These are phyloP conservation scores for Aromia moschata DNA, from an alignment of 2,888 invertebrate genomes.

Conservation along the genomic window DNA sequence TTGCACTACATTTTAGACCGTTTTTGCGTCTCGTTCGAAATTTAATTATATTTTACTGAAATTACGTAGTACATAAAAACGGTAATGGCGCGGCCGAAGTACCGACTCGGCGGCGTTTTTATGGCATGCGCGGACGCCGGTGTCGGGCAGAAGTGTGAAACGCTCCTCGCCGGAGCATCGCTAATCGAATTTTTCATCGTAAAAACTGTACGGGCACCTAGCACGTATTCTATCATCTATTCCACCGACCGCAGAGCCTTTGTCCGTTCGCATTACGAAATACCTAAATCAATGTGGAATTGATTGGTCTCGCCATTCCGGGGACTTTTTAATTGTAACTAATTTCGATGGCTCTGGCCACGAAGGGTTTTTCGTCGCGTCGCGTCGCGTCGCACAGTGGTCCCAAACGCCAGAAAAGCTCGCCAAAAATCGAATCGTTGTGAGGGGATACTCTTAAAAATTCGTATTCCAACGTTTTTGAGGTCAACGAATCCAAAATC, in stretches of 20 bases:
- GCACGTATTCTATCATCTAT: conserved; percentile 23
- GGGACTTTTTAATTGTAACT: conserved; percentile 28
- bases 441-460: too few relatives aligned
- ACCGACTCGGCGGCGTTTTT: conserved; percentile 5
- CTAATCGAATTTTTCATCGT: conserved; percentile 13
- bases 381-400: too few relatives aligned
- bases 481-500: too few relatives aligned
- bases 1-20: conserved; percentile 8
- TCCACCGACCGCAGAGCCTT: conserved; percentile 12
- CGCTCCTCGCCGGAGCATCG: conserved; percentile 3
- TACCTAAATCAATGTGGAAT: conserved; percentile 17
- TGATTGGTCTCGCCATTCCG: conserved; percentile 30
- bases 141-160: conserved; percentile 13
- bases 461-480: too few relatives aligned
- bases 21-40: conserved; percentile 2
- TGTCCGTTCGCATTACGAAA: conserved; percentile 23
- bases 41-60: conserved; percentile 13
- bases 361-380: conserved; percentile 4
- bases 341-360: conserved; percentile 12
- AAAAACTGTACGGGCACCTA: conserved; percentile 2
- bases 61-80: conserved; percentile 12
- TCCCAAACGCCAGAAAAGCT: too few relatives aligned
- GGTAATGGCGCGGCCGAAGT: conserved; percentile 2
- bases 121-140: not conserved
- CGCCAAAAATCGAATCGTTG: too few relatives aligned